These are phyloP conservation scores for Pollenia angustigena DNA, from an alignment of 2,888 invertebrate genomes.

Conservation along the genomic window DNA sequence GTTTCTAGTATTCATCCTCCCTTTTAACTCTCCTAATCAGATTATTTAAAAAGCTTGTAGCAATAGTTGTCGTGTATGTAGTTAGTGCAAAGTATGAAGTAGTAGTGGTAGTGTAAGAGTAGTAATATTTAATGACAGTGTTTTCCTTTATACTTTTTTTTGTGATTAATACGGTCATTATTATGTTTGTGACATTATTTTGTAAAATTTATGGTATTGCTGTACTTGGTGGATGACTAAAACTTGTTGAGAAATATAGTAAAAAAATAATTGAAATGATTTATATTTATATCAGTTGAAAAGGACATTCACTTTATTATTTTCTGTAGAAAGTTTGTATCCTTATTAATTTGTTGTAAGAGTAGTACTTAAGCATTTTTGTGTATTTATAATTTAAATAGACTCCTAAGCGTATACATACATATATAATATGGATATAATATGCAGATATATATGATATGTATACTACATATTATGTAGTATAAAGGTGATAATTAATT, in stretches of 20 bases:
- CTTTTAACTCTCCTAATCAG: too few species aligned
- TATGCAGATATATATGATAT: too few species aligned
- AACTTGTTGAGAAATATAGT: slow-evolving; percentile 9
- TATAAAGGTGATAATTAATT: too few species aligned
- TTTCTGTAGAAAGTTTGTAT: neutral
- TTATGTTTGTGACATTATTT: slow-evolving; percentile 42
- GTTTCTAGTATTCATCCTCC: too few species aligned
- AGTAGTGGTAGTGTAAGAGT: neutral
- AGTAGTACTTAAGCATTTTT: too few species aligned
- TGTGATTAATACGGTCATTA: slow-evolving; percentile 1
- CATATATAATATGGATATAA: too few species aligned
- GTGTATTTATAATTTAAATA: too few species aligned
- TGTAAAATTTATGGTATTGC: slow-evolving; percentile 25
- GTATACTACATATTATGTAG: too few species aligned
- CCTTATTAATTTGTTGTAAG: neutral
- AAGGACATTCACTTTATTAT: neutral
- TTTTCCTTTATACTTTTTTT: neutral
- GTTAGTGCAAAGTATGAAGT: neutral
- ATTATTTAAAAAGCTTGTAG: neutral
- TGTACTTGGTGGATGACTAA: neutral
- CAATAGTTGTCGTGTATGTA: neutral
- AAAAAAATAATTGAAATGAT: slow-evolving; percentile 12
- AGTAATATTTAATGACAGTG: slow-evolving; percentile 5
- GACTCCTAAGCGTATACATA: too few species aligned
- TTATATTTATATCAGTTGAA: slow-evolving; percentile 10